phyloP scores from a whole-genome alignment of 2,797 vertebrate genomes.

The Syngnathus acus region DNA sequence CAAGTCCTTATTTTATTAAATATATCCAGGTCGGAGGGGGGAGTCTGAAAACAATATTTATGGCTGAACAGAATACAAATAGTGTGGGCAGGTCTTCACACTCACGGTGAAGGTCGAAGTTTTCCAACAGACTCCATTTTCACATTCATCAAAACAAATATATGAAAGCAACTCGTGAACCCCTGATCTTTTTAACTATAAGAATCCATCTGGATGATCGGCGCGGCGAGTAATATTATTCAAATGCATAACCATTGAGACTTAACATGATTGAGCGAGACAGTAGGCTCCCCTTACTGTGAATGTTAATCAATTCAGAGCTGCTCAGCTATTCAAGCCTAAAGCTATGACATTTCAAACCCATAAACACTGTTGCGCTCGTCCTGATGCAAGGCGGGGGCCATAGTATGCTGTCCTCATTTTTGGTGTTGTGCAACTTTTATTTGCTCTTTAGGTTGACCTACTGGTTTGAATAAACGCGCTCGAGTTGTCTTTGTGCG shows the following conservation, averaged over 20 bases:
- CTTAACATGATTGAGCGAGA: slow-evolving; percentile 63
- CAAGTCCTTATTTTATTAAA: slow-evolving; percentile 44
- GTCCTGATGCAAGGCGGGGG: slow-evolving; percentile 26
- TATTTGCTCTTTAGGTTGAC: slow-evolving; percentile 34
- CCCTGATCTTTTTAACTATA: slow-evolving; percentile 1
- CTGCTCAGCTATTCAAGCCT: slow-evolving; percentile 72
- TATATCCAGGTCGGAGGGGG: slow-evolving; percentile 31
- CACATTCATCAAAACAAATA: slow-evolving; percentile 40
- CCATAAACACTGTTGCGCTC: slow-evolving; percentile 55
- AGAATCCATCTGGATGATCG: slow-evolving; percentile 26
- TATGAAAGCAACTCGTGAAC: not conserved
- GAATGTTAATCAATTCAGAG: slow-evolving; percentile 75
- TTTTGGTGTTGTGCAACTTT: slow-evolving; percentile 38
- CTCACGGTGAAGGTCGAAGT: slow-evolving; percentile 16
- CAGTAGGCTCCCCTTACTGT: slow-evolving; percentile 61
- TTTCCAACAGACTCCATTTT: slow-evolving; percentile 24
- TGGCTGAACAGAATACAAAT: slow-evolving; percentile 36
- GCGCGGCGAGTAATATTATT: slow-evolving; percentile 50
- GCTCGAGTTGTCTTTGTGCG: slow-evolving; percentile 11
- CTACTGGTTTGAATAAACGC: slow-evolving; percentile 21
- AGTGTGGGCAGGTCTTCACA: slow-evolving; percentile 18
- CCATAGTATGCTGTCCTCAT: slow-evolving; percentile 41
- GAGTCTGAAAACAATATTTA: slow-evolving; percentile 21
- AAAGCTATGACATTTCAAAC: slow-evolving; percentile 69
- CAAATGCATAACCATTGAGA: slow-evolving; percentile 60